Conservation (phyloP, 2,797 vertebrate genomes). For the Tokudaia tokunoshimensis region DNA sequence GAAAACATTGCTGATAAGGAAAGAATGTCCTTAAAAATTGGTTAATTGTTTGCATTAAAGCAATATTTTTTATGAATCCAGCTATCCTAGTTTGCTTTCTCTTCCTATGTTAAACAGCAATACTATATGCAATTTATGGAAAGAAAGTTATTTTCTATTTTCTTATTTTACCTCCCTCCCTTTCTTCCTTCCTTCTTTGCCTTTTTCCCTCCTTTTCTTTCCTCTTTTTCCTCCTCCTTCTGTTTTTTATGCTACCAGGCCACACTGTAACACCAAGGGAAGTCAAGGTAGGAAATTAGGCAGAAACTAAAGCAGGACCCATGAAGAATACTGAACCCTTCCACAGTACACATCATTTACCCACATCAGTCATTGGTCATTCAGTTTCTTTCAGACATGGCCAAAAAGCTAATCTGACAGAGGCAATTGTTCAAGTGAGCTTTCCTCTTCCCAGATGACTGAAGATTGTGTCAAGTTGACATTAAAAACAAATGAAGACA, state of each 20-base stretch:
- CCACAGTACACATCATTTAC: background rate
- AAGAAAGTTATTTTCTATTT: background rate
- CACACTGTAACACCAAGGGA: background rate
- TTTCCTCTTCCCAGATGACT: background rate
- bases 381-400: background rate
- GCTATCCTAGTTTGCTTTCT: background rate
- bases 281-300: background rate
- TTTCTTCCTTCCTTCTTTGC: accelerated
- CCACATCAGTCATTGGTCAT: background rate
- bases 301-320: background rate
- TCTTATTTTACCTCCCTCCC: background rate
- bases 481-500: background rate
- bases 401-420: background rate
- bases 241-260: background rate
- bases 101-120: background rate
- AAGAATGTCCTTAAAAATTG: conserved; percentile 13
- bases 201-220: background rate
- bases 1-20: background rate
- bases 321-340: background rate
- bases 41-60: background rate
- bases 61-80: background rate
- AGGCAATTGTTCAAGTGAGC: background rate
- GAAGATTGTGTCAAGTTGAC: background rate
- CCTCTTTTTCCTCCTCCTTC: too few species aligned
- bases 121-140: background rate